Evolutionary conservation across 2,113 vertebrate species (phyloP).

Genomic region (Corythornis madagascariensis): DNA sequence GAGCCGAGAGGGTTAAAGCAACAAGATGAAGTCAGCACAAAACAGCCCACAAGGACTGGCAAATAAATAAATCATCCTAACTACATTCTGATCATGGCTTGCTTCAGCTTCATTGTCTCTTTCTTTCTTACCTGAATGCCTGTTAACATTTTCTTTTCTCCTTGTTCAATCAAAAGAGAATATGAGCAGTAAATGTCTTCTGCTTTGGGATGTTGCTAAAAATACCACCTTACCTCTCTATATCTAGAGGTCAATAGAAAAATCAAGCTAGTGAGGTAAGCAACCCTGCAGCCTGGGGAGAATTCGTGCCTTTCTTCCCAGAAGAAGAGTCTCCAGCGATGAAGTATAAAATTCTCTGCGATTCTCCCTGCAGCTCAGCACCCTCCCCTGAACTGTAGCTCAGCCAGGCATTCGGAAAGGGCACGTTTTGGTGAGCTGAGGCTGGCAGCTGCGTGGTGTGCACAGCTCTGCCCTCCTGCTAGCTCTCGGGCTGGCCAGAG

Average conservation of each 20-base stretch:
- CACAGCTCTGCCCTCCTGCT: neutral
- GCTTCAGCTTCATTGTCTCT: conserved; percentile 27
- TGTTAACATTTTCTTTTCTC: conserved; percentile 1
- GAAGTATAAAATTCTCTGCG: neutral
- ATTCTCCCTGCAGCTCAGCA: conserved; percentile 1
- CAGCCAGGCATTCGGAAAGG: conserved; percentile 12
- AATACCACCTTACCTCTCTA: conserved; percentile 25
- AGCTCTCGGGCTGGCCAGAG: conserved; percentile 32
- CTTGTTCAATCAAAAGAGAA: conserved; percentile 9
- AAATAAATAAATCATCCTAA: conserved; percentile 56
- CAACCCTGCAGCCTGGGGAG: neutral
- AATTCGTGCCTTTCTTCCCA: conserved; percentile 9
- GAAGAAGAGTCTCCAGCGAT: neutral
- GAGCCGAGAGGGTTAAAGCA: conserved; percentile 47
- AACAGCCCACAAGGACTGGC: neutral
- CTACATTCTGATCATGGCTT: conserved; percentile 22
- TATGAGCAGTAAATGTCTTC: conserved; percentile 37
- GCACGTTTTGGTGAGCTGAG: conserved; percentile 11
- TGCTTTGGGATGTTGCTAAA: conserved; percentile 48
- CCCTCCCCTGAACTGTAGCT: conserved; percentile 1
- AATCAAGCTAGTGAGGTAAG: conserved; percentile 53
- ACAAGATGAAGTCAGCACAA: conserved; percentile 54
- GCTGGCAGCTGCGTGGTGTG: conserved; percentile 35
- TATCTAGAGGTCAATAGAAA: conserved; percentile 59
- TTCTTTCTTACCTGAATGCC: conserved; percentile 42